A percentile compares a stretch with the other conserved stretches of the same genome.
Evolutionary conservation across 2,797 vertebrate genomes (phyloP).

Genomic region (Manis javanica): DNA sequence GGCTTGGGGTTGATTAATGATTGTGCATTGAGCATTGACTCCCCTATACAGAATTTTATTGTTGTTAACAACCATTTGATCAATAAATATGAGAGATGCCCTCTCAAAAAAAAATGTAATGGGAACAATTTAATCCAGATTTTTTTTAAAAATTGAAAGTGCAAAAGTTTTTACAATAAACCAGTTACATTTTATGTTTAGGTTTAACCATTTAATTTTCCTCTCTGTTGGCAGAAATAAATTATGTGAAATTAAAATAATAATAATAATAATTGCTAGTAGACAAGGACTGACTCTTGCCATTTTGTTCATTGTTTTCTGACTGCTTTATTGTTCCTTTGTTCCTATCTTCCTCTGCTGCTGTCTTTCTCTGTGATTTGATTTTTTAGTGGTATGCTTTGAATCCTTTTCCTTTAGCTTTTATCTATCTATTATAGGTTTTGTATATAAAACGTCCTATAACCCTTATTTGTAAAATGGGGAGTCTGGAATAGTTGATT

Average conservation of each 20-base stretch:
- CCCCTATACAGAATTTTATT: too few relatives aligned
- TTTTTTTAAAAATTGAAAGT: not conserved
- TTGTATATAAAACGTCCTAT: not conserved
- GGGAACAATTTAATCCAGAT: conserved; percentile 20
- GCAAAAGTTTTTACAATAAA: not conserved
- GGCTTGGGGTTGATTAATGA: too few relatives aligned
- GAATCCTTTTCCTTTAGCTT: not conserved
- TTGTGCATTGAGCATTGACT: too few relatives aligned
- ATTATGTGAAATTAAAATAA: not conserved
- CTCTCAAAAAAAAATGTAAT: conserved; percentile 11
- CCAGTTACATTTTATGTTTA: conserved; percentile 32
- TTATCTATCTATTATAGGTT: not conserved
- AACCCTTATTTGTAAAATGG: not conserved
- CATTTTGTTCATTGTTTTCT: not conserved
- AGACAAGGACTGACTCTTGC: not conserved
- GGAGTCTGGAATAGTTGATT: not conserved
- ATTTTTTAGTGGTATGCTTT: not conserved
- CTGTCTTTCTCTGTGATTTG: not conserved
- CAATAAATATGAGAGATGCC: too few relatives aligned
- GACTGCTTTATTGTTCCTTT: not conserved
- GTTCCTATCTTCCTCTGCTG: not conserved
- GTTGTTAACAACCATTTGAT: too few relatives aligned
- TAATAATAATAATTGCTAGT: too few relatives aligned
- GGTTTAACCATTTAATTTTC: not conserved
- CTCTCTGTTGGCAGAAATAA: conserved; percentile 12